These are phyloP conservation scores for Sitobion miscanthi DNA, from an alignment of 1,140 invertebrate species.

Conservation along the genomic window DNA sequence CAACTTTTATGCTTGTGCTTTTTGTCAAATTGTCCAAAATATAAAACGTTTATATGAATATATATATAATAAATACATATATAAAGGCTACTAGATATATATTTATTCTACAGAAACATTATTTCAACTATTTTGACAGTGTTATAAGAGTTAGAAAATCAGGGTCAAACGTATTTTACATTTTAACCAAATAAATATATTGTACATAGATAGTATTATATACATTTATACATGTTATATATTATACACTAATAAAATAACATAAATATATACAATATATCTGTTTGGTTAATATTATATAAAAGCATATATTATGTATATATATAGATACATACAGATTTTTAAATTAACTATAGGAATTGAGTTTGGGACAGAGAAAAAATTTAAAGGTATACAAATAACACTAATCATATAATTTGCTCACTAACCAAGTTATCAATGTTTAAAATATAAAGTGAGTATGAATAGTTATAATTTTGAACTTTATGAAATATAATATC, in stretches of 20 bases:
- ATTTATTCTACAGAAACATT: not conserved
- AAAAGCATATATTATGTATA: not conserved
- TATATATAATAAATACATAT: not conserved
- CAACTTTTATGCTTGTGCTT: not conserved
- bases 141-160: slow-evolving; percentile 25
- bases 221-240: slow-evolving; percentile 24
- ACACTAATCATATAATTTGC: not conserved
- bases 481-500: not conserved
- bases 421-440: slow-evolving; percentile 14
- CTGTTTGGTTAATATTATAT: slow-evolving; percentile 22
- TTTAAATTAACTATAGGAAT: not conserved
- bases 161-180: not conserved
- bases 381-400: not conserved
- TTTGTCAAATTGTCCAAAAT: not conserved
- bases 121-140: slow-evolving; percentile 12
- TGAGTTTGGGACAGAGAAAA: not conserved
- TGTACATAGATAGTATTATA: not conserved
- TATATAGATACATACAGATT: not conserved
- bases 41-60: not conserved
- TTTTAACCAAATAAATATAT: slow-evolving; percentile 34
- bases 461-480: not conserved
- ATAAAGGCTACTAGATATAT: not conserved
- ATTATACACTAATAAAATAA: slow-evolving; percentile 23
- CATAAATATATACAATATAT: slow-evolving; percentile 20
- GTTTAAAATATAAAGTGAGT: not conserved